Evolutionary conservation across 2,888 invertebrate species (phyloP).

Genomic region (Sussaba pulchella): DNA sequence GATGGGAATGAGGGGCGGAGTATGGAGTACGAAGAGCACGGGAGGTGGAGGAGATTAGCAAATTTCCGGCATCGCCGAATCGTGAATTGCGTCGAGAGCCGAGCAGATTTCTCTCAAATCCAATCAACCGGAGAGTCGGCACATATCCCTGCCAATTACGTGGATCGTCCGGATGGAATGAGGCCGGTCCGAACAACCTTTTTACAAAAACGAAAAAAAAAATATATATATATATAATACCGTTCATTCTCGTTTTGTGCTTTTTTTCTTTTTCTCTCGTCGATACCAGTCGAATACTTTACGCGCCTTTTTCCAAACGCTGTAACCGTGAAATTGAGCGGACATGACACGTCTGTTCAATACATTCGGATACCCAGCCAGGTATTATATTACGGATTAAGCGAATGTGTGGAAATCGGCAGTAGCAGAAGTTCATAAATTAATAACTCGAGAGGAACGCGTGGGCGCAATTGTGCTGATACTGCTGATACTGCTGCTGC

Average conservation of each 20-base stretch:
- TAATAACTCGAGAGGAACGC: conserved; percentile 47
- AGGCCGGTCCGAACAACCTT: not conserved
- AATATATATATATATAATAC: not conserved
- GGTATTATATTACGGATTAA: conserved; percentile 66
- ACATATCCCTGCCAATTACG: conserved; percentile 56
- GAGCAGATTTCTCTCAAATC: conserved; percentile 46
- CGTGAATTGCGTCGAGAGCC: conserved; percentile 33
- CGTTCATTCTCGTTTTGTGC: conserved; percentile 1
- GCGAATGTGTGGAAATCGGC: conserved; percentile 52
- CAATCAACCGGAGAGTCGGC: conserved; percentile 51
- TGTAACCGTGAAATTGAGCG: conserved; percentile 52
- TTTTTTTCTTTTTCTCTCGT: conserved; percentile 6
- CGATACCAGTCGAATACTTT: not conserved
- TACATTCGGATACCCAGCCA: conserved; percentile 9
- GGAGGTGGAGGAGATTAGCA: conserved; percentile 48
- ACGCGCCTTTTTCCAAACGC: not conserved
- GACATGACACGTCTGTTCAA: conserved; percentile 7
- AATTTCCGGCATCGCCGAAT: conserved; percentile 49
- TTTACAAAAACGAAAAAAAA: conserved; percentile 19
- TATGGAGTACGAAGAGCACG: not conserved
- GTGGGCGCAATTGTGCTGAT: conserved; percentile 41
- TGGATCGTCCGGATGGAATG: conserved; percentile 6
- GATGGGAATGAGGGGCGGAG: not conserved
- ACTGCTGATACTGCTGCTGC: not conserved
- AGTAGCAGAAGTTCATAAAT: conserved; percentile 59